Evolutionary conservation across 1,140 invertebrate species (phyloP).

Genomic region (Rhagoletis zephyria): DNA sequence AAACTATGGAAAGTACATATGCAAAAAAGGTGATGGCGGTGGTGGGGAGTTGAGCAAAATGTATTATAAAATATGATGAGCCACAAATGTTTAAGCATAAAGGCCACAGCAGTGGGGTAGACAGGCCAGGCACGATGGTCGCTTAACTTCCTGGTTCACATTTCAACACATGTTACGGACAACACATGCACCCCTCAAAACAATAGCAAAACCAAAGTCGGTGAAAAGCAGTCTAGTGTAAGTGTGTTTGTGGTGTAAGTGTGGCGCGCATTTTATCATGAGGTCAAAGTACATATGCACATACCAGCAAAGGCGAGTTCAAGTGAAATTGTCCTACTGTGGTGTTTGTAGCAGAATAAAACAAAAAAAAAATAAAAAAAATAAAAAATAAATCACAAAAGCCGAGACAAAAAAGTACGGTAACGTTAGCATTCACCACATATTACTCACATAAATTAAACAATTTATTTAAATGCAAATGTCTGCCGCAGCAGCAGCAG

Average conservation of each 20-base stretch:
- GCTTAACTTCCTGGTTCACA: slow-evolving; percentile 46
- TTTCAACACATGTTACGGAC: slow-evolving; percentile 32
- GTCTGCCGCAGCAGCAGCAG: slow-evolving; percentile 8
- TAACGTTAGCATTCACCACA: slow-evolving; percentile 29
- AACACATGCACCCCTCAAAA: background rate
- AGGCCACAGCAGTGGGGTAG: background rate
- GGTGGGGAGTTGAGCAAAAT: background rate
- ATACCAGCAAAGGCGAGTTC: background rate
- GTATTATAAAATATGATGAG: slow-evolving; percentile 29
- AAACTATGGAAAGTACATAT: slow-evolving; percentile 1
- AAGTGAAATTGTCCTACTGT: slow-evolving; percentile 38
- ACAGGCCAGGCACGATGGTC: slow-evolving; percentile 16
- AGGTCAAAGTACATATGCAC: slow-evolving; percentile 29
- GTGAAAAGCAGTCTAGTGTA: too few species aligned
- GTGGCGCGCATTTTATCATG: slow-evolving; percentile 7
- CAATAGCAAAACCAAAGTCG: background rate
- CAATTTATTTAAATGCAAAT: slow-evolving; percentile 53
- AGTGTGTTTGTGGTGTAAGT: background rate
- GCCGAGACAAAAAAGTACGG: background rate
- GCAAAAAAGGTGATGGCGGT: background rate
- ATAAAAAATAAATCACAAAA: background rate
- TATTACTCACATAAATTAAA: slow-evolving; percentile 51
- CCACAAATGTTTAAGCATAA: slow-evolving; percentile 36
- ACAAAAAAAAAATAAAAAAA: background rate
- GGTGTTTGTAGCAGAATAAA: background rate